phyloP scores from a whole-genome alignment of 2,113 vertebrate genomes.

The Grantiella picta region DNA sequence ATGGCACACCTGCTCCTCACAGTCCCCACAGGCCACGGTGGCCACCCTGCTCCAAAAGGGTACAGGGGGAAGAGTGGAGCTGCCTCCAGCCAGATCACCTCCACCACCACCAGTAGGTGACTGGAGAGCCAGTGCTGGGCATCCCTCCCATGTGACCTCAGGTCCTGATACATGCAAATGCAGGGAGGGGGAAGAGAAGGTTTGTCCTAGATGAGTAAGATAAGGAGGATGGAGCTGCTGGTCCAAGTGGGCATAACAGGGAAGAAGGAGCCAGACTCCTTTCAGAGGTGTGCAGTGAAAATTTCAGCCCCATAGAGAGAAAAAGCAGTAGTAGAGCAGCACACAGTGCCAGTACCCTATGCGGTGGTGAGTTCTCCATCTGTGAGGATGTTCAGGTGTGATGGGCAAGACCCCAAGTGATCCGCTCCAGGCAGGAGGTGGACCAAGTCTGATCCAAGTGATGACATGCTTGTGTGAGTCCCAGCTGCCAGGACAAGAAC shows the following conservation, averaged over 20 bases:
- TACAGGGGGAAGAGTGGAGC: not conserved
- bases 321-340: not conserved
- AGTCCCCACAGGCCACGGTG: not conserved
- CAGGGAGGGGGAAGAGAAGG: not conserved
- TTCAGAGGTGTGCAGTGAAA: not conserved
- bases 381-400: not conserved
- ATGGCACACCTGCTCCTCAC: not conserved
- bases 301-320: not conserved
- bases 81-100: not conserved
- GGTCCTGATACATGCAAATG: fast-evolving
- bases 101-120: not conserved
- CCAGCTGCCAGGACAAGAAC: not conserved
- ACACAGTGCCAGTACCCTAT: too few species aligned
- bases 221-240: not conserved
- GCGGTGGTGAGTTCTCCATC: fast-evolving
- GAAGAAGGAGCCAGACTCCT: not conserved
- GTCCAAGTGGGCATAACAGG: not conserved
- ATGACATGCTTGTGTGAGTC: not conserved
- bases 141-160: not conserved
- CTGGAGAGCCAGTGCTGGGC: not conserved
- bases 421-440: not conserved
- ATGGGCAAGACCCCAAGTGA: not conserved
- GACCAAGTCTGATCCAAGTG: not conserved
- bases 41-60: not conserved
- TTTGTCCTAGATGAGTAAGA: not conserved